Evolutionary conservation across 2,113 vertebrate genomes (phyloP), one percentile per base, ranked within the genome.

Genomic region (Nyctereutes procyonoides): DNA sequence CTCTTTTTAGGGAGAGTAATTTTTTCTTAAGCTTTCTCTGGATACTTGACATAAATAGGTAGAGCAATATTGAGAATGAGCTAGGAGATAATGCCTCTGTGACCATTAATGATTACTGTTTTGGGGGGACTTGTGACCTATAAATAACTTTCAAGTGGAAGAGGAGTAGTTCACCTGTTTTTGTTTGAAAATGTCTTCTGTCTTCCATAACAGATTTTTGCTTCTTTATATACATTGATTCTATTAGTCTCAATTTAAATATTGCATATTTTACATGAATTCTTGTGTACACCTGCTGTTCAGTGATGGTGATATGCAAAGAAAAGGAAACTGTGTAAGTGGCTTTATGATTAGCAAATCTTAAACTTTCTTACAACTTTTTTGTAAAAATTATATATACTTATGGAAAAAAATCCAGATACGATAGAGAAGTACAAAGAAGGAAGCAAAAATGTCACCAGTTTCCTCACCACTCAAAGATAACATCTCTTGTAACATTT

Each of bases 381-480:
- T 94, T 81, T 79, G 22, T 93, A 81, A 95, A 90, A 88, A 63
- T 77, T n/a, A 43, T 28, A 43, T 69, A 10, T 67, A 58, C 35
- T 90, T 90, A 28, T 2, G 53, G 77, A n/a, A 77, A 88, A 93
- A 77, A 48, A 26, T 30, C 60, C 7, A 77, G 20, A 81, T 65
- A 73, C 20, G n/a, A 26, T 20, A 91, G 63, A 76, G n/a, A 88
- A 84, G 10, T 96, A 91, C 43, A 76, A 91, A 82, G 53, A 67
- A 80, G 79, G 90, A 92, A 96, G 32, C 69, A 80, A 62, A 95
- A 63, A 91, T 96, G 51, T 71, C 22, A 32, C 12, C 13, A 65
- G n/a, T 38, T 43, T 19, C 24, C 56, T 93, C 20, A 48, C 35
- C 6, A 35, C 51, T 26, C n/a, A 43, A 58, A 86, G 43, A 28